Conservation (phyloP, 2,888 invertebrate genomes). For the Ditula angustiorana region DNA sequence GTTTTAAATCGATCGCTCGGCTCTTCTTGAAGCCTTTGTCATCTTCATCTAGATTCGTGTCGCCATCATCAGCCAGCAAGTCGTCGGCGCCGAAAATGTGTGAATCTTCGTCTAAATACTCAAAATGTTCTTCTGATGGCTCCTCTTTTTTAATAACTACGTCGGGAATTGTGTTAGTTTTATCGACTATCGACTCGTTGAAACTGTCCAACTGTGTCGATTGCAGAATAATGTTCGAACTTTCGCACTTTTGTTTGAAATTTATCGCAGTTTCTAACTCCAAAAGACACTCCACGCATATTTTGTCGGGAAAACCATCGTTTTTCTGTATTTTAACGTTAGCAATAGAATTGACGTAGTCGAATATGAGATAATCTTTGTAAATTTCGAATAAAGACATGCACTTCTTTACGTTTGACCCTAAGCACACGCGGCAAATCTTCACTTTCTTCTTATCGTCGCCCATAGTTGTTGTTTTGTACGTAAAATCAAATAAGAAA, state of each 20-base stretch:
- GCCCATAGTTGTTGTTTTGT: conserved; percentile 45
- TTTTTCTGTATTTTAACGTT: conserved; percentile 61
- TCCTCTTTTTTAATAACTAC: conserved; percentile 52
- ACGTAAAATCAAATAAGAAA: background rate
- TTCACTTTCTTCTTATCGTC: conserved; percentile 49
- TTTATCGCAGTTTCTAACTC: conserved; percentile 65
- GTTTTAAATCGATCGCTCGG: conserved; percentile 52
- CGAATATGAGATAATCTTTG: conserved; percentile 58
- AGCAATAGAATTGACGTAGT: conserved; percentile 64
- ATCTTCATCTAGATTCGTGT: conserved; percentile 20
- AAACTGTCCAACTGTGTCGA: conserved; percentile 38
- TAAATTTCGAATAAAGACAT: conserved; percentile 65
- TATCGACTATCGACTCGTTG: conserved; percentile 4
- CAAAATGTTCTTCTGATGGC: conserved; percentile 34
- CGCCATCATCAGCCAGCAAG: background rate
- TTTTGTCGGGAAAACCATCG: conserved; percentile 68
- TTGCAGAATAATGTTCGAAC: conserved; percentile 57
- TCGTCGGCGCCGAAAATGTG: conserved; percentile 40
- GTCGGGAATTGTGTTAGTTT: conserved; percentile 29
- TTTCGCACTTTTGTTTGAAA: conserved; percentile 70
- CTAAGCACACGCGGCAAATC: conserved; percentile 69
- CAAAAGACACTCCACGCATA: conserved; percentile 66
- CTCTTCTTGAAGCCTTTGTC: conserved; percentile 42
- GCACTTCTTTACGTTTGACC: conserved; percentile 50
- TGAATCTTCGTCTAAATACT: conserved; percentile 39